These are phyloP conservation scores for Poeciliopsis turneri DNA, from an alignment of 2,797 vertebrate genomes.

Conservation along the genomic window DNA sequence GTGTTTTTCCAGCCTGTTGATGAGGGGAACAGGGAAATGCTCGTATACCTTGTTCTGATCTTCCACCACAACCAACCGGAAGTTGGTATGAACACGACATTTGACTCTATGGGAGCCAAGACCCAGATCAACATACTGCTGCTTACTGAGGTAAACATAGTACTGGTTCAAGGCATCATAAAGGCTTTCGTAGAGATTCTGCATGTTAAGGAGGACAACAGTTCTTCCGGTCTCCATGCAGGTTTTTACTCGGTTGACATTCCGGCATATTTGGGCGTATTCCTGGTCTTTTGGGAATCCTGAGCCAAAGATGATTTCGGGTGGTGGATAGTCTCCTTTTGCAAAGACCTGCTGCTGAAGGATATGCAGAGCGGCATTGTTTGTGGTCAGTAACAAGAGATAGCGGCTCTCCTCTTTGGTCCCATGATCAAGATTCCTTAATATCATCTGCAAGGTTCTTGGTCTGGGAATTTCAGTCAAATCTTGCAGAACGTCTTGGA, in stretches of 20 bases:
- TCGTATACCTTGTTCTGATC: constrained; percentile 84
- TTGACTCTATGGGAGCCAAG: constrained; percentile 86
- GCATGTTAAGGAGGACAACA: constrained; percentile 83
- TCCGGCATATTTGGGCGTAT: constrained; percentile 83
- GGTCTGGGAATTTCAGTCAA: constrained; percentile 63
- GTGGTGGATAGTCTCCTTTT: constrained; percentile 54
- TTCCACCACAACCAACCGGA: constrained; percentile 82
- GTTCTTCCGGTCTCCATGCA: constrained; percentile 86
- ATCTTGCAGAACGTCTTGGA: constrained; percentile 64
- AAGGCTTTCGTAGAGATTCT: constrained; percentile 86
- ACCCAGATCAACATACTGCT: constrained; percentile 85
- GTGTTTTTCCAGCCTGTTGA: constrained; percentile 86
- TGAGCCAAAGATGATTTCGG: constrained; percentile 85
- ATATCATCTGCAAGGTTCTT: constrained; percentile 80
- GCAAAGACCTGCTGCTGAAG: constrained; percentile 77
- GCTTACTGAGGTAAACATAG: constrained; percentile 81
- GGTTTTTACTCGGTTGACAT: constrained; percentile 82
- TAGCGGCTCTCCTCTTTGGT: constrained; percentile 76
- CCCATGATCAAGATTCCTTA: constrained; percentile 69
- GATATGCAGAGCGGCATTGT: constrained; percentile 83
- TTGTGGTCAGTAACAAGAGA: constrained; percentile 83
- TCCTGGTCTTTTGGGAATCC: constrained; percentile 86
- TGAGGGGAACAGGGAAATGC: constrained; percentile 83
- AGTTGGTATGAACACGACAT: constrained; percentile 80
- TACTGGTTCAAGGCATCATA: constrained; percentile 86